These are phyloP conservation scores for Torymus auratus DNA, from an alignment of 2,888 invertebrate genomes.

Conservation along the genomic window DNA sequence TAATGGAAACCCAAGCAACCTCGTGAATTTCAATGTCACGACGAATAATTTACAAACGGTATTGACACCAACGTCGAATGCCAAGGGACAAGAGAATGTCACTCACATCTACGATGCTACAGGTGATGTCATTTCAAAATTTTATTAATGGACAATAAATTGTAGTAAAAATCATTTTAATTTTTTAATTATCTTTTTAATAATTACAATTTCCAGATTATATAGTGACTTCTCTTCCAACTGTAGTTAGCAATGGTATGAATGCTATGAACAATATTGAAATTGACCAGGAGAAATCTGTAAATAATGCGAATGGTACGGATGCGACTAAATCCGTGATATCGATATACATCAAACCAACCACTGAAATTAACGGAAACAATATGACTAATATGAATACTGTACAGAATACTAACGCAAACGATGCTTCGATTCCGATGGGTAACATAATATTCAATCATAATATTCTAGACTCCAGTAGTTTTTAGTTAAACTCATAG, in stretches of 20 bases:
- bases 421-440: constrained; percentile 1
- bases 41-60: constrained; percentile 6
- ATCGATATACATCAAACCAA: constrained; percentile 38
- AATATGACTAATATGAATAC: constrained; percentile 9
- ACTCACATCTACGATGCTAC: not conserved
- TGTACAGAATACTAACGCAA: constrained; percentile 8
- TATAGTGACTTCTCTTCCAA: too few species aligned
- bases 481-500: not conserved
- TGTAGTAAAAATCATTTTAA: too few species aligned
- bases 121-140: constrained; percentile 23
- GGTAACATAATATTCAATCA: not conserved
- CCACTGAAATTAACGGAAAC: constrained; percentile 3
- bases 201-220: too few species aligned
- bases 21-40: constrained; percentile 13
- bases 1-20: constrained; percentile 31
- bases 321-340: constrained; percentile 22
- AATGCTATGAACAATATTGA: not conserved
- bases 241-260: not conserved
- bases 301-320: not conserved
- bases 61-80: not conserved
- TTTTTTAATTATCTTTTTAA: too few species aligned
- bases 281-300: not conserved
- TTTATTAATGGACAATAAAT: not conserved
- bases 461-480: not conserved
- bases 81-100: not conserved